Evolutionary conservation across 2,888 invertebrate genomes (phyloP).

Genomic region (Tiphia femorata): DNA sequence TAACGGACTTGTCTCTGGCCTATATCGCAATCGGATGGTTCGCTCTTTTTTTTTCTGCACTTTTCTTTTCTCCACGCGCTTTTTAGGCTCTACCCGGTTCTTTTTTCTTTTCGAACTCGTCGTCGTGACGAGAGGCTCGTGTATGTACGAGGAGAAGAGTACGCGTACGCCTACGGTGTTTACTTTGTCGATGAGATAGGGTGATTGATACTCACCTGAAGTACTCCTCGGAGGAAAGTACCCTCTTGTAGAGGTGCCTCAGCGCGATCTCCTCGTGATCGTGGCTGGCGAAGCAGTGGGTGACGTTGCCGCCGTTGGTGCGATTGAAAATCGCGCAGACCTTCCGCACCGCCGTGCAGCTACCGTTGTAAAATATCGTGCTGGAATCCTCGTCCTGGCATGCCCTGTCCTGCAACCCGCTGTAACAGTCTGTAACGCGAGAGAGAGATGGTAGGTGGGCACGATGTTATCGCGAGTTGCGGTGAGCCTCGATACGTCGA

Average conservation of each 20-base stretch:
- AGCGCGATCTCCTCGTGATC: constrained; percentile 67
- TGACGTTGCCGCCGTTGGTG: constrained; percentile 66
- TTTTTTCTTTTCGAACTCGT: no score
- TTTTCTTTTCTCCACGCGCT: no score
- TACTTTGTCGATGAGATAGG: no score
- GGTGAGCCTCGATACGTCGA: constrained; percentile 3
- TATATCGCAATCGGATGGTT: no score
- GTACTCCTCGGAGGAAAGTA: constrained; percentile 77
- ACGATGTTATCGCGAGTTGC: not conserved
- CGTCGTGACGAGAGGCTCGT: no score
- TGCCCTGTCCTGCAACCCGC: constrained; percentile 73
- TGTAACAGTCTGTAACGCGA: constrained; percentile 74
- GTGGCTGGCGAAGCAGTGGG: constrained; percentile 70
- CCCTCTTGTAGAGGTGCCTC: constrained; percentile 71
- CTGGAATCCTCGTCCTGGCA: constrained; percentile 70
- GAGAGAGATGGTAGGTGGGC: not conserved
- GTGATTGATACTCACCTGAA: constrained; percentile 78
- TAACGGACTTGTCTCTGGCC: no score
- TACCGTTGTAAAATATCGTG: constrained; percentile 71
- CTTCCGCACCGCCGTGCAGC: constrained; percentile 70
- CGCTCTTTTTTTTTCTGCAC: no score
- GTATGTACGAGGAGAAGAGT: no score
- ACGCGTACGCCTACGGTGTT: no score
- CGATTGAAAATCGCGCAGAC: constrained; percentile 71
- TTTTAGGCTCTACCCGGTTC: no score